phyloP scores from a whole-genome alignment of 2,113 vertebrate species.

The Calypte anna region DNA sequence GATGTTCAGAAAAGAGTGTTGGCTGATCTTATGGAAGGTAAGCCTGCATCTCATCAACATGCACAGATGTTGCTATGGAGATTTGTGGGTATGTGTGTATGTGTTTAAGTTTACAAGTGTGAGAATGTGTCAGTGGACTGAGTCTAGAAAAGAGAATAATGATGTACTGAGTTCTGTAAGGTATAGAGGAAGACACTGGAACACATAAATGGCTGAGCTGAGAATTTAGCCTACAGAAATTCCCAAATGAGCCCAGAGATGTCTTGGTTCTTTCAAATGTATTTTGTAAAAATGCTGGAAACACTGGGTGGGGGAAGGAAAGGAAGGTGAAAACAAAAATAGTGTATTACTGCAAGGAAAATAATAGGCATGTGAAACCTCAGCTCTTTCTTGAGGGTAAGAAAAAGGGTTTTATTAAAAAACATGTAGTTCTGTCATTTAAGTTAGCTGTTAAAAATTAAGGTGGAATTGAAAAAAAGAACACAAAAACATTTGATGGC shows the following conservation, averaged over 20 bases:
- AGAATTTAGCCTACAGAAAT: neutral
- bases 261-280: neutral
- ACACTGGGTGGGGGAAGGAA: neutral
- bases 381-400: neutral
- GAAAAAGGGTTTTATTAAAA: neutral
- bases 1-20: neutral
- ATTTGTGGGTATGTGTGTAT: constrained; percentile 35
- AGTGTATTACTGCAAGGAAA: neutral
- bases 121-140: constrained; percentile 52
- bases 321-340: neutral
- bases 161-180: neutral
- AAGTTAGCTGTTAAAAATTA: neutral
- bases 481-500: neutral
- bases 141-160: constrained; percentile 22
- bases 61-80: constrained; percentile 74
- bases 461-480: neutral
- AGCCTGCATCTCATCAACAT: constrained; percentile 37
- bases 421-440: neutral
- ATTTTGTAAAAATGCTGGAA: constrained; percentile 3
- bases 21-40: constrained; percentile 10
- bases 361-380: neutral
- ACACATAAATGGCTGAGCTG: neutral
- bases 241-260: neutral
- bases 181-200: neutral
- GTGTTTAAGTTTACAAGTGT: constrained; percentile 59